Conservation (phyloP, 2,113 vertebrate genomes). For the Mormoops blainvillei region DNA sequence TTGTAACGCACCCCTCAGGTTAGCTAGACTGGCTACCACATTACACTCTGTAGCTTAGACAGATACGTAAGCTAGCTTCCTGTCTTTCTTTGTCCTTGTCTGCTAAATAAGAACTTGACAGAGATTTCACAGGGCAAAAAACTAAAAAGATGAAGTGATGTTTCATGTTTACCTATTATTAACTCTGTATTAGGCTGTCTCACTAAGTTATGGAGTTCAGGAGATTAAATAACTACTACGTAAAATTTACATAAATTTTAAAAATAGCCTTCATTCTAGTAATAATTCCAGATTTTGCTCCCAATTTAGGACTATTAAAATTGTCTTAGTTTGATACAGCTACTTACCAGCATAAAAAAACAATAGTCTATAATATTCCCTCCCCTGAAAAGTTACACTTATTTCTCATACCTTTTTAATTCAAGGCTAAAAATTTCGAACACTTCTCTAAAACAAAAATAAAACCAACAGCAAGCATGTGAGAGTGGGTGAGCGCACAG, state of each 20-base stretch:
- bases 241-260: constrained; percentile 26
- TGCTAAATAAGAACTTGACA: constrained; percentile 5
- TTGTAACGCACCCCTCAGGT: background rate
- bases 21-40: background rate
- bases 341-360: constrained; percentile 47
- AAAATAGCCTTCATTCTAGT: constrained; percentile 41
- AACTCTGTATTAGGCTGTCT: background rate
- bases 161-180: background rate
- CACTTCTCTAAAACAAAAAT: constrained; percentile 45
- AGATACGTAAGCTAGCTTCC: background rate
- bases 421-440: constrained; percentile 35
- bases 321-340: background rate
- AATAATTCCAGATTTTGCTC: constrained; percentile 9
- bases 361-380: constrained; percentile 39
- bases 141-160: background rate
- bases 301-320: constrained; percentile 64
- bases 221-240: constrained; percentile 31
- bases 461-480: background rate
- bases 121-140: background rate
- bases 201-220: background rate
- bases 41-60: background rate
- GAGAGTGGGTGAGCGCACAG: too few species aligned
- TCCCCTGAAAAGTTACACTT: constrained; percentile 32
- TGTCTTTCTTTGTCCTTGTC: background rate
- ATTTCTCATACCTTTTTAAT: constrained; percentile 36